phyloP scores from a whole-genome alignment of 2,113 vertebrate species.

The Saiga tatarica region DNA sequence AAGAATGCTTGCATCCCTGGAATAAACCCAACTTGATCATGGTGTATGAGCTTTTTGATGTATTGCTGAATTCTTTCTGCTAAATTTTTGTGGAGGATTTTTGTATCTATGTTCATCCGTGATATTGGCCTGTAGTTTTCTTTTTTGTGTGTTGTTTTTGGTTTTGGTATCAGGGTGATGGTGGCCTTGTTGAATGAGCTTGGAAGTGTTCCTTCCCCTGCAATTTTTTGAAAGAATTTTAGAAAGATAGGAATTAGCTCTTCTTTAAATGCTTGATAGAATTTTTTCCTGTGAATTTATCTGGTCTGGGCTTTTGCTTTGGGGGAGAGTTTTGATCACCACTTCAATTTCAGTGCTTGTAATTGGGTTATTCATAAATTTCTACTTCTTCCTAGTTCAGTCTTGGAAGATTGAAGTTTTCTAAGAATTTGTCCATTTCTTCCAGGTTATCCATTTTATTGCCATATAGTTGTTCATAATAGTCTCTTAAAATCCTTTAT shows the following conservation, averaged over 20 bases:
- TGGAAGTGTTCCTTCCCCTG: background rate
- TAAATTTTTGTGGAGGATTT: background rate
- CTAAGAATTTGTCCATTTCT: background rate
- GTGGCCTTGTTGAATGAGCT: background rate
- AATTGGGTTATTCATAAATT: background rate
- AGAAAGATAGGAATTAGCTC: background rate
- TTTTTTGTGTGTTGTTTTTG: background rate
- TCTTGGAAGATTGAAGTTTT: background rate
- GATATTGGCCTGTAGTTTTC: background rate
- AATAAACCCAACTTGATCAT: background rate
- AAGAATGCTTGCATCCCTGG: background rate
- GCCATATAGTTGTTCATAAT: background rate
- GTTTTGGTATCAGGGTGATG: background rate
- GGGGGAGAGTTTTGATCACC: rapidly evolving
- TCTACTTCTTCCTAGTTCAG: background rate
- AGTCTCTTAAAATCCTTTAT: background rate
- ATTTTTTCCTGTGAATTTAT: background rate
- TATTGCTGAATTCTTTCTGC: background rate
- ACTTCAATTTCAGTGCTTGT: background rate
- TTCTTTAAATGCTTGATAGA: background rate
- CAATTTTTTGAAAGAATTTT: background rate
- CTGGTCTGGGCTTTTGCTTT: background rate
- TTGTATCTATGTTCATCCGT: background rate
- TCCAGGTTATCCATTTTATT: background rate
- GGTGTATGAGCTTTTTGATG: background rate